A percentile compares a stretch with the other conserved stretches of the same genome.
phyloP scores from a whole-genome alignment of 2,797 vertebrate species.

The Notolepis coatsorum region DNA sequence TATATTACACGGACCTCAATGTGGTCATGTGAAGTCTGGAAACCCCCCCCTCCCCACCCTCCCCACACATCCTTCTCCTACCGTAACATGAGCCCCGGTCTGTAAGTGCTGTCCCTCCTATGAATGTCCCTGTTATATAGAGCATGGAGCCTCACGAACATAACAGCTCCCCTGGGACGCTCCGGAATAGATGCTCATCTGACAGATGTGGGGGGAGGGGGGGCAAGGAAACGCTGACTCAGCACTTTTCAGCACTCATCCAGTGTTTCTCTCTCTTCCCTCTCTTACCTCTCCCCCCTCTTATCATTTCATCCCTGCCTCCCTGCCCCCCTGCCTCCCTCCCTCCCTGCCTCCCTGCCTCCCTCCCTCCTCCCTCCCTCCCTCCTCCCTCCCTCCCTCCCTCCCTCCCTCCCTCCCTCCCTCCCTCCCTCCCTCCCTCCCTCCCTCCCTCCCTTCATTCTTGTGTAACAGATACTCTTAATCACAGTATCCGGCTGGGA shows the following conservation, averaged over 20 bases:
- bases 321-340: conserved; percentile 27
- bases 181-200: conserved; percentile 58
- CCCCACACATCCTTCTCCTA: not conserved
- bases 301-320: not conserved
- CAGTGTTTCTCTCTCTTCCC: not conserved
- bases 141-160: conserved; percentile 57
- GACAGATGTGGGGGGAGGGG: no score
- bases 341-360: not conserved
- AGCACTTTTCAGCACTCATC: conserved; percentile 32
- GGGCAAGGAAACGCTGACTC: conserved; percentile 61
- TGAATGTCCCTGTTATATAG: conserved; percentile 60
- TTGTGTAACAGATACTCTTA: conserved; percentile 15
- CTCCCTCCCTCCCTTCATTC: conserved; percentile 3
- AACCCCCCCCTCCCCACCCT: not conserved
- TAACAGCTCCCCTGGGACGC: conserved; percentile 62
- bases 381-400: conserved; percentile 1
- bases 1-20: conserved; percentile 9
- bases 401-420: conserved; percentile 50
- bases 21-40: conserved; percentile 23
- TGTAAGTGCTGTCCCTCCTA: not conserved
- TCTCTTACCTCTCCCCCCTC: not conserved
- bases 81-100: not conserved
- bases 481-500: conserved; percentile 44
- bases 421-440: conserved; percentile 23
- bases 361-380: not conserved